Conservation (phyloP, 2,113 vertebrate species). For the Aleadryas rufinucha region DNA sequence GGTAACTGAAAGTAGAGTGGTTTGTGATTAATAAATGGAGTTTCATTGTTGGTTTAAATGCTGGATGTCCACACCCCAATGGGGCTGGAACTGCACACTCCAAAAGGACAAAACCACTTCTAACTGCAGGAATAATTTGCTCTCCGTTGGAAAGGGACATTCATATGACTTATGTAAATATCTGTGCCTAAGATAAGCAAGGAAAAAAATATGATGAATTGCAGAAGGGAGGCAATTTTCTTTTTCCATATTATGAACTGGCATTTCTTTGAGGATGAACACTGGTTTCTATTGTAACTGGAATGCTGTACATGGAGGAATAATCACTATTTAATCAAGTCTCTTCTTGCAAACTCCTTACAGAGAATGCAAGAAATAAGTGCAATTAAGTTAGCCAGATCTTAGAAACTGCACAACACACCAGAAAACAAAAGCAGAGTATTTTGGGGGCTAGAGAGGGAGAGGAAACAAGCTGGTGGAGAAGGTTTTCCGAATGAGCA, state of each 20-base stretch:
- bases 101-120: background rate
- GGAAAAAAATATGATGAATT: background rate
- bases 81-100: background rate
- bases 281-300: background rate
- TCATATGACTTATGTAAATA: background rate
- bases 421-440: background rate
- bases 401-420: background rate
- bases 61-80: background rate
- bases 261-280: background rate
- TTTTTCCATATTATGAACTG: background rate
- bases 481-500: background rate
- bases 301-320: background rate
- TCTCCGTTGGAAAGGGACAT: background rate
- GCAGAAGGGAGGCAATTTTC: background rate
- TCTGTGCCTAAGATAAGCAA: background rate
- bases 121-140: background rate
- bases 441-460: background rate
- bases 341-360: background rate
- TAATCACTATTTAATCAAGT: constrained; percentile 12
- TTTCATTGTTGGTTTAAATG: background rate
- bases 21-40: background rate
- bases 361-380: background rate
- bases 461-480: background rate
- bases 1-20: background rate
- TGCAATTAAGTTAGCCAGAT: background rate